Evolutionary conservation across 2,113 vertebrate species (phyloP).

Genomic region (Chaetorhynchus papuensis): DNA sequence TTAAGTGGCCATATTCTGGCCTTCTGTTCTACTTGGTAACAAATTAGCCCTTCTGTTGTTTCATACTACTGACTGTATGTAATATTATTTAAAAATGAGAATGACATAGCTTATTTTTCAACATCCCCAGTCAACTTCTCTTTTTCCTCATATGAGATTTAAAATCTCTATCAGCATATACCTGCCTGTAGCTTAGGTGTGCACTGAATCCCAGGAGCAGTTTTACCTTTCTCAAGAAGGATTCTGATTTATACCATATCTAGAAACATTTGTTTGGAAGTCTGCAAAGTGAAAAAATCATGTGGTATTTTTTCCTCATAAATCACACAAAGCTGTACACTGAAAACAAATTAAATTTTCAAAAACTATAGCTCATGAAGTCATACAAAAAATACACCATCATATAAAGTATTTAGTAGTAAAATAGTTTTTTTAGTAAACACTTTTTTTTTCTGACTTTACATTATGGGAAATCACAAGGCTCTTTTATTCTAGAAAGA

Average conservation of each 20-base stretch:
- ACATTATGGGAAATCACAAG: background rate
- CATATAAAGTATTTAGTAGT: background rate
- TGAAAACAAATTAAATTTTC: background rate
- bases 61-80: background rate
- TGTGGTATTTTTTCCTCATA: background rate
- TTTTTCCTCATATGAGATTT: background rate
- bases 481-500: background rate
- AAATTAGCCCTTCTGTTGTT: background rate
- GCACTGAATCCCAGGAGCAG: background rate
- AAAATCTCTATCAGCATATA: background rate
- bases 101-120: background rate
- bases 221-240: background rate
- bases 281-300: background rate
- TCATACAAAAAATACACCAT: background rate
- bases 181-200: background rate
- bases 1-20: background rate
- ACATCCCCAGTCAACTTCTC: background rate
- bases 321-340: background rate
- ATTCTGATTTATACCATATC: background rate
- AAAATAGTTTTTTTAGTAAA: background rate
- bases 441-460: background rate
- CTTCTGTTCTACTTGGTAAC: background rate
- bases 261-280: background rate
- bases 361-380: background rate
- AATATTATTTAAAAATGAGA: background rate